phyloP scores from a whole-genome alignment of 2,888 invertebrate species.

The Torymus aiolomorphi region DNA sequence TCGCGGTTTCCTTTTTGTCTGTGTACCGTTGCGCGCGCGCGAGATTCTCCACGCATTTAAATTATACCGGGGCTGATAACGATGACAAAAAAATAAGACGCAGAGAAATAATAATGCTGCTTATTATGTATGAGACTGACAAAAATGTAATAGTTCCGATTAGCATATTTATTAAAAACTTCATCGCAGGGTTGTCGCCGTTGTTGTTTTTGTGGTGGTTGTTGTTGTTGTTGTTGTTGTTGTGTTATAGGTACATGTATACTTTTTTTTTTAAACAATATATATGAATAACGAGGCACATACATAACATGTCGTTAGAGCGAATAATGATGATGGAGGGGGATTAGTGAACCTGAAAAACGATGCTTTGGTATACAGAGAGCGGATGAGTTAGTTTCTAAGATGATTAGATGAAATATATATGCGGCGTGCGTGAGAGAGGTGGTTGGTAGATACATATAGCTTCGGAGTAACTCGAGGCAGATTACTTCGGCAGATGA shows the following conservation, averaged over 20 bases:
- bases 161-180: slow-evolving; percentile 54
- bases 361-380: not conserved
- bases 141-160: slow-evolving; percentile 29
- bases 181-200: not conserved
- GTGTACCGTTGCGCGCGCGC: not conserved
- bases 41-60: slow-evolving; percentile 8
- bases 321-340: not conserved
- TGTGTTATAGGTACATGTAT: too few relatives aligned
- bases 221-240: too few relatives aligned
- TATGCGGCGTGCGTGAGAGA: too few relatives aligned
- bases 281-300: too few relatives aligned
- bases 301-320: too few relatives aligned
- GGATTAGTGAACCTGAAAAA: not conserved
- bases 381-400: not conserved
- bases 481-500: too few relatives aligned
- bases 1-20: not conserved
- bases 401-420: not conserved
- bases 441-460: too few relatives aligned
- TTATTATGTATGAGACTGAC: slow-evolving; percentile 35
- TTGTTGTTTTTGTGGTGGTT: too few relatives aligned
- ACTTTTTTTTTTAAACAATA: too few relatives aligned
- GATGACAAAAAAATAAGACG: not conserved
- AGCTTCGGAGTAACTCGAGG: too few relatives aligned
- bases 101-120: slow-evolving; percentile 3
- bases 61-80: not conserved